Conservation (phyloP, 2,797 vertebrate genomes). For the Chaetophractus vellerosus region DNA sequence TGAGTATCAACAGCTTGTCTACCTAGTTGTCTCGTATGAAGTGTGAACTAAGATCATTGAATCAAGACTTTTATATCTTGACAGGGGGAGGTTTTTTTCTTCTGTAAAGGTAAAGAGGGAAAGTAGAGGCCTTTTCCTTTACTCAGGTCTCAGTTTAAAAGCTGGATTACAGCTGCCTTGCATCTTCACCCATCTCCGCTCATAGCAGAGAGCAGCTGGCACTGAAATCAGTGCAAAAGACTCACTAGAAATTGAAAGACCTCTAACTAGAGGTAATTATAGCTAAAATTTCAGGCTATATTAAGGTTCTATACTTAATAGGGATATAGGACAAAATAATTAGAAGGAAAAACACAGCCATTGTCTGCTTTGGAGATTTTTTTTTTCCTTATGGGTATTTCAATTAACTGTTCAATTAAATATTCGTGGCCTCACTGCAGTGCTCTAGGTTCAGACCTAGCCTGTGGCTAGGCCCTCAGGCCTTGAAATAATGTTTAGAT, state of each 20-base stretch:
- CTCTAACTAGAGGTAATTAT: background rate
- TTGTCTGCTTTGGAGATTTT: constrained; percentile 20
- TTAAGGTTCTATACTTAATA: constrained; percentile 33
- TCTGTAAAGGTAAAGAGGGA: background rate
- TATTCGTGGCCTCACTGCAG: constrained; percentile 1
- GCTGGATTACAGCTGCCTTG: fast-evolving
- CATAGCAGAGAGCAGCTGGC: background rate
- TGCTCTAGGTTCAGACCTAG: constrained; percentile 11
- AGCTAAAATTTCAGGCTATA: background rate
- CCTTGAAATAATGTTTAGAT: constrained; percentile 42
- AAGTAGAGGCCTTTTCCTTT: background rate
- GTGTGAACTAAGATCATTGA: background rate
- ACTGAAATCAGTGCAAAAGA: background rate
- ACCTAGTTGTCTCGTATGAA: background rate
- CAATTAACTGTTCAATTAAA: constrained; percentile 79
- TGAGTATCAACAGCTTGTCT: background rate
- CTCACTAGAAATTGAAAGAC: background rate
- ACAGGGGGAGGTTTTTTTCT: background rate
- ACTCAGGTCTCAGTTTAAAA: background rate
- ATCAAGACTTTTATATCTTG: background rate
- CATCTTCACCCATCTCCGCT: background rate
- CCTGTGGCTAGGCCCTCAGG: constrained; percentile 6
- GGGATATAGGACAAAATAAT: constrained; percentile 65
- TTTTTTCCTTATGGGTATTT: constrained; percentile 56
- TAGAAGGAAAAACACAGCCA: constrained; percentile 44